Conservation (phyloP, 2,113 vertebrate species). For the Phylloscopus whistleri region DNA sequence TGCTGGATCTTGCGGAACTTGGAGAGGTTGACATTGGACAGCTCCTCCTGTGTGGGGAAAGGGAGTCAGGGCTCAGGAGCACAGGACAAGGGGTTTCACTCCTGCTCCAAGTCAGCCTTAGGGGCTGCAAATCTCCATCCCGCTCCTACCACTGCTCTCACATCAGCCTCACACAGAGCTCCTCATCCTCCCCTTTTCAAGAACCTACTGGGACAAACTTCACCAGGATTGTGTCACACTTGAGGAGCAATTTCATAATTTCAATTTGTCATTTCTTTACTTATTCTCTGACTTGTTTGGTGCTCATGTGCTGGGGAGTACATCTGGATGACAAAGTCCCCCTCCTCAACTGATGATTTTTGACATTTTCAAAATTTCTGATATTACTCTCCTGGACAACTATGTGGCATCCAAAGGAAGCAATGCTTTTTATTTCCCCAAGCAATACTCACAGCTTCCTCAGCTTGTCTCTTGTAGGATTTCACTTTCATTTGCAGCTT, state of each 20-base stretch:
- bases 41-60: constrained; percentile 83
- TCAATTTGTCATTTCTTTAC: background rate
- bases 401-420: background rate
- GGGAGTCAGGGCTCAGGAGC: too few relatives aligned
- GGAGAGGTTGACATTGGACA: constrained; percentile 71
- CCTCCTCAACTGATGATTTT: background rate
- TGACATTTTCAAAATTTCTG: background rate
- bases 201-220: background rate
- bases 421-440: background rate
- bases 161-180: background rate
- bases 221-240: too few relatives aligned
- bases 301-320: background rate
- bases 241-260: background rate
- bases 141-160: background rate
- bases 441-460: background rate
- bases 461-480: background rate
- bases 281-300: background rate
- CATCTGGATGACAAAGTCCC: background rate
- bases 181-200: background rate
- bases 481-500: background rate
- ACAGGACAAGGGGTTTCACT: background rate
- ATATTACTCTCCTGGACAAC: background rate
- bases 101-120: background rate
- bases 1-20: constrained; percentile 79
- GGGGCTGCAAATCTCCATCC: background rate